Evolutionary conservation across 2,113 vertebrate species (phyloP).

Genomic region (crab-eating macaque (Macaca fascicularis)): T2T-MFA8v1.1 NC_088380.1:124471001-124471500

Average conservation of each 20-base stretch:
- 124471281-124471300: background rate
- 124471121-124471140: background rate
- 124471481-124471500: background rate
- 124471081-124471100: fast-evolving
- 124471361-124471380: background rate
- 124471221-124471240: background rate
- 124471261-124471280: background rate
- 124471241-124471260: background rate
- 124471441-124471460: background rate
- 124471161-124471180: background rate
- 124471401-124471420: background rate
- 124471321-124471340: background rate
- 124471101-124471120: background rate
- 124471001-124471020: background rate
- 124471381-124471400: background rate
- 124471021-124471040: background rate
- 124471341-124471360: background rate
- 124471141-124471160: background rate
- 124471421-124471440: background rate
- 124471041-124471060: background rate
- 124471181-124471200: background rate
- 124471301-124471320: background rate
- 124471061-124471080: background rate
- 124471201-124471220: background rate
- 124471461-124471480: background rate